Percentiles rank a stretch among this genome's conserved stretches.
phyloP scores from a whole-genome alignment of 2,888 invertebrate genomes.

The Craniophora ligustri region DNA sequence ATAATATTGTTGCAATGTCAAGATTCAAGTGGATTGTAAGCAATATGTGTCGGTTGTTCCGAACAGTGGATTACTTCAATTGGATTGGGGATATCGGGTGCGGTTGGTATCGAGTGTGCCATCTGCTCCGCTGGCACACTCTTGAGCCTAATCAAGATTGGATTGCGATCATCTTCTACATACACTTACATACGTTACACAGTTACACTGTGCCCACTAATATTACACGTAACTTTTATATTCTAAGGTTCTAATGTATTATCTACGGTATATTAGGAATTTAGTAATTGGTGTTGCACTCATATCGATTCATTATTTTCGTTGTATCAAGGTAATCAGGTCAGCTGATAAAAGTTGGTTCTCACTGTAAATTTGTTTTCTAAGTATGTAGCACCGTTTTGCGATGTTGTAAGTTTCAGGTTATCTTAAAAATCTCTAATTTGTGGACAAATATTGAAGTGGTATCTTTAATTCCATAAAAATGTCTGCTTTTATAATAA shows the following conservation, averaged over 20 bases:
- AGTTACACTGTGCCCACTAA: constrained; percentile 20
- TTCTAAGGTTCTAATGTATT: too few species aligned
- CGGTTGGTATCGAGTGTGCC: constrained; percentile 39
- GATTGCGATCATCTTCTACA: constrained; percentile 33
- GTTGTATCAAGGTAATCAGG: constrained; percentile 8
- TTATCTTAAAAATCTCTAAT: too few species aligned
- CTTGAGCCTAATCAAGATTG: constrained; percentile 40
- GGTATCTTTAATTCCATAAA: too few species aligned
- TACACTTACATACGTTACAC: too few species aligned
- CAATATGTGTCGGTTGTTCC: constrained; percentile 49
- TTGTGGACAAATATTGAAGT: too few species aligned
- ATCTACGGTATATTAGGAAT: too few species aligned
- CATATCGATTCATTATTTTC: constrained; percentile 19
- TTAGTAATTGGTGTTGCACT: constrained; percentile 16
- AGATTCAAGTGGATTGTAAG: constrained; percentile 78
- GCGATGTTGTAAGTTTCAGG: too few species aligned
- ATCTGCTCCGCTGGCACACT: constrained; percentile 29
- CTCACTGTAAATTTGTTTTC: not conserved
- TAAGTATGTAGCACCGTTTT: not conserved
- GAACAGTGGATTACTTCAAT: constrained; percentile 70
- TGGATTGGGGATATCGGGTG: constrained; percentile 56
- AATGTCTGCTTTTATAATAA: too few species aligned
- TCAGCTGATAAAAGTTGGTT: constrained; percentile 1
- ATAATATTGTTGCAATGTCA: constrained; percentile 77
- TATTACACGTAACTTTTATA: constrained; percentile 44